Conservation (phyloP, 2,113 vertebrate genomes). For the Taxidea taxus region DNA sequence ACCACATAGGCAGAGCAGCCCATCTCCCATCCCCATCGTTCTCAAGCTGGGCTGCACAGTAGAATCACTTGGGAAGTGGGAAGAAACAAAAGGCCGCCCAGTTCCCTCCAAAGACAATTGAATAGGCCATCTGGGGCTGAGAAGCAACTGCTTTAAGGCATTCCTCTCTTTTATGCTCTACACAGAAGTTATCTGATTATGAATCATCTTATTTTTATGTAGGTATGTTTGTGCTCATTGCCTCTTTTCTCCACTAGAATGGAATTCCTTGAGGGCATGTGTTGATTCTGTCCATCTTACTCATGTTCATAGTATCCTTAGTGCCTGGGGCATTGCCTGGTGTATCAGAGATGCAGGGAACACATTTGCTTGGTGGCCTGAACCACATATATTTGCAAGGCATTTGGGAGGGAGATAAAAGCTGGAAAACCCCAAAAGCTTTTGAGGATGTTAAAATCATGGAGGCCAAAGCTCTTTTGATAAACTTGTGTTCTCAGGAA, state of each 20-base stretch:
- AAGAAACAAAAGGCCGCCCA: neutral
- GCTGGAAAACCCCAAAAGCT: neutral
- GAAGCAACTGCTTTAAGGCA: neutral
- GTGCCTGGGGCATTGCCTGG: neutral
- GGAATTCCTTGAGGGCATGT: neutral
- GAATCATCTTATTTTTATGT: neutral
- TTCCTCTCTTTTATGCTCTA: neutral
- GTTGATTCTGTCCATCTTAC: neutral
- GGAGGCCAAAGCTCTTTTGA: neutral
- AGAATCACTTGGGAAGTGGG: neutral
- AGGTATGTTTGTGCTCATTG: neutral
- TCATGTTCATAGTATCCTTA: neutral
- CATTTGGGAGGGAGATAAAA: neutral
- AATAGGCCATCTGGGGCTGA: neutral
- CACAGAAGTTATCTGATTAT: neutral
- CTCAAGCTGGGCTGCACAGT: neutral
- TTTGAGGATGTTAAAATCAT: conserved; percentile 18
- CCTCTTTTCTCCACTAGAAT: no score
- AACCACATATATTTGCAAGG: neutral
- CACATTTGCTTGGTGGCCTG: neutral
- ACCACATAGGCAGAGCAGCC: no score
- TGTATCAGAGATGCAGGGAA: neutral
- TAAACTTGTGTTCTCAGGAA: neutral
- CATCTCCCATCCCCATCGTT: neutral
- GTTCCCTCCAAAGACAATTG: neutral